phyloP scores from a whole-genome alignment of 2,888 invertebrate genomes.

The Tipula unca region DNA sequence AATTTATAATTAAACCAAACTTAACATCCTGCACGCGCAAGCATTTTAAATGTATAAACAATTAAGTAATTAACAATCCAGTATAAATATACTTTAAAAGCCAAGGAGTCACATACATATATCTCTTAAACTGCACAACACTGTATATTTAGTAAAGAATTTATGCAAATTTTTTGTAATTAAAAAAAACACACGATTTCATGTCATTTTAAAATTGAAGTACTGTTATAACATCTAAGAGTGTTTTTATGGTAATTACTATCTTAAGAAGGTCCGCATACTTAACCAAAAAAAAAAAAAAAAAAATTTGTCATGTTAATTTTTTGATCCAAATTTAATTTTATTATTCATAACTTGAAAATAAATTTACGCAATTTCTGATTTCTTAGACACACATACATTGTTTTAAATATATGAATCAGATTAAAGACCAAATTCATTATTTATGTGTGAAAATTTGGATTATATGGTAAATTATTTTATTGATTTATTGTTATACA shows the following conservation, averaged over 20 bases:
- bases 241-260: background rate
- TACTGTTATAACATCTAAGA: background rate
- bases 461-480: background rate
- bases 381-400: background rate
- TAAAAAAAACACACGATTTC: background rate
- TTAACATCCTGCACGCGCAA: no score
- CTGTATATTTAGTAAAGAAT: no score
- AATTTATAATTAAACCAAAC: no score
- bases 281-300: background rate
- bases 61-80: background rate
- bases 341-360: background rate
- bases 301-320: background rate
- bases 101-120: background rate
- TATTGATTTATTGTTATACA: conserved; percentile 14
- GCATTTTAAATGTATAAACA: background rate
- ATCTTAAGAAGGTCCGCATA: background rate
- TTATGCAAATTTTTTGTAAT: background rate
- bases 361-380: background rate
- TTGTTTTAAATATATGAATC: no score
- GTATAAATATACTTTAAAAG: background rate
- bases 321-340: background rate
- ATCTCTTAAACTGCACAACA: background rate
- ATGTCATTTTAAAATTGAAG: background rate
- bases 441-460: background rate
- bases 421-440: background rate